Percentiles rank a stretch among this genome's conserved stretches.
These are phyloP conservation scores for Solenopsis invicta DNA, from an alignment of 1,140 invertebrate genomes.

Conservation along the genomic window DNA sequence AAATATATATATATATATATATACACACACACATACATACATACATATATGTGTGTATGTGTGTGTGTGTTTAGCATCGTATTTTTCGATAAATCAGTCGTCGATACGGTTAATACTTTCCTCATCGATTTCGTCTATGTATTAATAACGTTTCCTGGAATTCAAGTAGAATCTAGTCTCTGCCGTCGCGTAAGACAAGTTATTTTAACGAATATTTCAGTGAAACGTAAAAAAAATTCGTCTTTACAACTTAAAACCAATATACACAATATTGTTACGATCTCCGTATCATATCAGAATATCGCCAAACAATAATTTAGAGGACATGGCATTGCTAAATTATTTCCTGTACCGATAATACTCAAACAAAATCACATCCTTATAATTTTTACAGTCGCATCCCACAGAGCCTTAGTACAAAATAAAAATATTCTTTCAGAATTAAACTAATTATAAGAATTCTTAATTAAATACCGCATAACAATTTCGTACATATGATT, in stretches of 20 bases:
- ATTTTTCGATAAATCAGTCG: slow-evolving; percentile 66
- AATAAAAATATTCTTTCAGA: slow-evolving; percentile 23
- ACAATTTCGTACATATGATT: not conserved
- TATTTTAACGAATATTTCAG: not conserved
- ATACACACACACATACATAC: not conserved
- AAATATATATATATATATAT: no score
- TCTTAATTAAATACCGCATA: slow-evolving; percentile 12
- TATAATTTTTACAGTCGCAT: not conserved
- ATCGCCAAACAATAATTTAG: not conserved
- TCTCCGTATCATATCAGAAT: not conserved
- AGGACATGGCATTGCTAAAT: slow-evolving; percentile 19
- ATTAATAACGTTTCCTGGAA: not conserved
- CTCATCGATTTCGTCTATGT: not conserved
- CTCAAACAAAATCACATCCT: slow-evolving; percentile 28
- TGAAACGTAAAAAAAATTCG: slow-evolving; percentile 6
- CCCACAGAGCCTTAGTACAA: not conserved
- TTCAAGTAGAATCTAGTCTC: slow-evolving; percentile 13
- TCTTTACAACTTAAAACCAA: not conserved
- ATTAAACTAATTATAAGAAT: slow-evolving; percentile 1
- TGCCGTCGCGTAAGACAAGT: not conserved
- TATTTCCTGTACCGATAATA: slow-evolving; percentile 19
- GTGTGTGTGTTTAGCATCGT: slow-evolving; percentile 11
- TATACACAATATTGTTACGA: not conserved
- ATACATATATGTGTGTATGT: not conserved
- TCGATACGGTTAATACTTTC: slow-evolving; percentile 69